Base-by-base conservation (phyloP, 2,113 vertebrate species). In the Eubucco bourcierii region DNA sequence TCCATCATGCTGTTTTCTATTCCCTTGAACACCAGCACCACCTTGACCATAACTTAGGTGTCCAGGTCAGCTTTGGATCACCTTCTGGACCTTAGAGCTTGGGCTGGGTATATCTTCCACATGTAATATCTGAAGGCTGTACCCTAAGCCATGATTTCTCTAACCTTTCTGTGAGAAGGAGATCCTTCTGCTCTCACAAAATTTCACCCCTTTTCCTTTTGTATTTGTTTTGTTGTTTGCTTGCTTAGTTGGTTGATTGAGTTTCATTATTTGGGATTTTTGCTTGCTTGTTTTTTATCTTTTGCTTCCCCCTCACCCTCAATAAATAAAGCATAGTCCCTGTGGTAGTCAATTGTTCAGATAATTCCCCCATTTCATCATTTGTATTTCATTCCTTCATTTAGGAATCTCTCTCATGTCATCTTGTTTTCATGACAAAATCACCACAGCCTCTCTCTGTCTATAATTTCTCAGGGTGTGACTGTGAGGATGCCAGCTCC, bases 401-500 rank as follows among this genome's bases (percentile, higher is more conserved):
- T 58, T 31, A 74, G 34, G 20, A 77, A 71, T 71, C 16, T 77
- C 68, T 88, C 46, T 77, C 63, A 63, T 71, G 58, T 50, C 28
- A 66, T 83, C 55, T 60, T 41, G 55, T 80, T 91, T 91, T 84
- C 74, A 81, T 37, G 31, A 78, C 47, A 80, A 77, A 92, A 84
- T 60, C 74, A 71, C 71, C 23, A 33, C 47, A 72, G 23, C n/a
- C 77, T 56, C 28, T 82, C n/a, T 70, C 76, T 64, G 56, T 37
- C 82, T 87, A 9, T 72, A 73, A 76, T 90, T 94, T 83, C 68
- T 86, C 44, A 52, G 27, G 55, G 34, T 90, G 55, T 86, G 64
- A 80, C 58, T 88, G 73, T 61, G 58, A 76, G 1, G 24, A 71
- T 16, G 4, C 28, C 61, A 85, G n/a, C 55, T 71, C 46, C 47